Percentiles rank a stretch among this genome's conserved stretches.
These are phyloP conservation scores for Abrostola tripartita DNA, from an alignment of 2,888 invertebrate genomes.

Conservation along the genomic window DNA sequence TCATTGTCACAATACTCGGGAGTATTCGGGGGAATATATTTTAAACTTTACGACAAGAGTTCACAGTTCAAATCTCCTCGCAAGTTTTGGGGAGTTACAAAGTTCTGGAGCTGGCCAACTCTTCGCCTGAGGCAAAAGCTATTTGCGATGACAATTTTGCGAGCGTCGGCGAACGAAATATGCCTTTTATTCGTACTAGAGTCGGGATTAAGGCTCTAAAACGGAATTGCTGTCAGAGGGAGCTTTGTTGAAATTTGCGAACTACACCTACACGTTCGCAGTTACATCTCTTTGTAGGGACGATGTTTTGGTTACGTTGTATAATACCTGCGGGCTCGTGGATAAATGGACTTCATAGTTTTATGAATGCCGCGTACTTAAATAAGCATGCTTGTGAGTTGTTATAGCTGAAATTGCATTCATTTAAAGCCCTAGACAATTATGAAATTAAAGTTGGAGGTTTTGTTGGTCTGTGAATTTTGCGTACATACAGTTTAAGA, in stretches of 20 bases:
- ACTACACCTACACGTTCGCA: constrained; percentile 74
- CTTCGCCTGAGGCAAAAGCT: constrained; percentile 83
- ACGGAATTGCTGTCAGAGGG: constrained; percentile 85
- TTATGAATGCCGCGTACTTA: background rate
- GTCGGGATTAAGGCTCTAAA: constrained; percentile 87
- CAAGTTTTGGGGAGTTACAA: constrained; percentile 46
- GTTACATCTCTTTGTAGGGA: constrained; percentile 43
- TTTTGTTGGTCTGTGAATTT: too few relatives aligned
- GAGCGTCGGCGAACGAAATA: constrained; percentile 87
- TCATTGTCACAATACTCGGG: constrained; percentile 85
- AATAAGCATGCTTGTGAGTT: background rate
- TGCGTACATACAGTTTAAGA: too few relatives aligned
- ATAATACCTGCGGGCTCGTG: constrained; percentile 20
- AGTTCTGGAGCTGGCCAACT: constrained; percentile 62
- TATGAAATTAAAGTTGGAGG: background rate
- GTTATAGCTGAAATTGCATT: background rate
- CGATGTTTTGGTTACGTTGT: constrained; percentile 40
- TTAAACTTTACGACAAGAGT: constrained; percentile 39
- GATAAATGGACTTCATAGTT: constrained; percentile 15
- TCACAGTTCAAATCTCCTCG: constrained; percentile 57
- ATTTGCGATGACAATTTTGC: constrained; percentile 89
- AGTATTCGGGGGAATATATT: constrained; percentile 31
- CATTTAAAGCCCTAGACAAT: background rate
- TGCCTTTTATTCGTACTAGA: constrained; percentile 87
- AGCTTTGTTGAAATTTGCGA: constrained; percentile 81